These are phyloP conservation scores for Protodeltote pygarga DNA, from an alignment of 2,888 invertebrate genomes.

Conservation along the genomic window DNA sequence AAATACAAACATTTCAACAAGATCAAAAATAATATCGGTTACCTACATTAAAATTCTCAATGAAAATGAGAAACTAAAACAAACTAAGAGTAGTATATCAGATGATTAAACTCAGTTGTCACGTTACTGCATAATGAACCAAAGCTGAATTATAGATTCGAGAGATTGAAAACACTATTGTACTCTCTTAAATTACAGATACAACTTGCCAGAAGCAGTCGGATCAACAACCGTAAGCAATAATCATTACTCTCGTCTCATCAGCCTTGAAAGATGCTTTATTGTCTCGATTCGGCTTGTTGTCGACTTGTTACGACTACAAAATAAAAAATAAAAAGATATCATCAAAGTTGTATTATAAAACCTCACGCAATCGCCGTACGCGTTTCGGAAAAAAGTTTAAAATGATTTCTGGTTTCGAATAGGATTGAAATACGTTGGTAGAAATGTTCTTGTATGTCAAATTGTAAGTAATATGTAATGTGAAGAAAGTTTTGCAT, in stretches of 20 bases:
- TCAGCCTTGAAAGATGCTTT: constrained; percentile 82
- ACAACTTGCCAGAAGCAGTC: constrained; percentile 68
- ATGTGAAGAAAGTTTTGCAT: constrained; percentile 1
- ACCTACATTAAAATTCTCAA: too few relatives aligned
- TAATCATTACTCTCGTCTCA: constrained; percentile 82
- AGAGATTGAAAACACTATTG: constrained; percentile 37
- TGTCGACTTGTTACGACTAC: constrained; percentile 81
- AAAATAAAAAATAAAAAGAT: constrained; percentile 74
- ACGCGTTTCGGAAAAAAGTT: constrained; percentile 62
- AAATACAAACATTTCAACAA: neutral
- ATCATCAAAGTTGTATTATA: constrained; percentile 79
- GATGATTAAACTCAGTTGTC: constrained; percentile 16
- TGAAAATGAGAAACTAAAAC: neutral
- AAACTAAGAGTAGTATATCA: neutral
- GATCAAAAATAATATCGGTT: neutral
- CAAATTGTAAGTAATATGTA: neutral
- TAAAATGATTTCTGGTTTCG: constrained; percentile 64
- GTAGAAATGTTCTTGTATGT: neutral
- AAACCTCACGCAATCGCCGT: constrained; percentile 74
- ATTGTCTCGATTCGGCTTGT: constrained; percentile 83
- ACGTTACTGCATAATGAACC: constrained; percentile 15
- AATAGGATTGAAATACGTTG: constrained; percentile 46
- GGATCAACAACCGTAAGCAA: constrained; percentile 80
- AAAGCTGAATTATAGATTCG: constrained; percentile 23
- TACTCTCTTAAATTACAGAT: constrained; percentile 64